These are phyloP conservation scores for Plecturocebus donacophilus DNA, from an alignment of 2,113 vertebrate genomes.

Conservation along the genomic window DNA sequence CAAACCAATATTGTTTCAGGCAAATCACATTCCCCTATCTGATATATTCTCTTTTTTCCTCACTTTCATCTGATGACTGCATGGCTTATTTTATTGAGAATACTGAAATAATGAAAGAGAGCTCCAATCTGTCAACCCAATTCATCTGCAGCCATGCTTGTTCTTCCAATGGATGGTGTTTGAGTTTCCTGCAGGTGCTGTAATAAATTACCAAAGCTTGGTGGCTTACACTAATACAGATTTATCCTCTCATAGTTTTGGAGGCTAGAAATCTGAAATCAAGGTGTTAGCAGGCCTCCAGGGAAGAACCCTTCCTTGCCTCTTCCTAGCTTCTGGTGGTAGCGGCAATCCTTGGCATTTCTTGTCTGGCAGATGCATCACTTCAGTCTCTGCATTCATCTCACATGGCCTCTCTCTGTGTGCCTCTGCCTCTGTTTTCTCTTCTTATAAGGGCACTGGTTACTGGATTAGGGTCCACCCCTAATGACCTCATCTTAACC, in stretches of 20 bases:
- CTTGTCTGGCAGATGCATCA: background rate
- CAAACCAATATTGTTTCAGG: constrained; percentile 4
- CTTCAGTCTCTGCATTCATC: background rate
- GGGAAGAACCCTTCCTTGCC: background rate
- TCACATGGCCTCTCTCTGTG: background rate
- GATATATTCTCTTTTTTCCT: background rate
- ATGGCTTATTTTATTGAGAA: constrained; percentile 10
- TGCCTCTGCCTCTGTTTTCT: background rate
- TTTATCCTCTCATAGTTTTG: background rate
- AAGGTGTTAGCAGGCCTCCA: background rate
- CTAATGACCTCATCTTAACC: background rate
- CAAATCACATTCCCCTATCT: background rate
- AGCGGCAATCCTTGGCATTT: background rate
- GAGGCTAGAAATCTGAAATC: background rate
- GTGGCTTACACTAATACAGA: background rate
- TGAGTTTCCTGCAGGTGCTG: background rate
- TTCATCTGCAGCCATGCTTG: background rate
- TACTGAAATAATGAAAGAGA: background rate
- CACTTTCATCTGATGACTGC: background rate
- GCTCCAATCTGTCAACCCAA: background rate
- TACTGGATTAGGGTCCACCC: background rate
- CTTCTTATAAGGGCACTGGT: background rate
- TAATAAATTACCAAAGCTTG: background rate
- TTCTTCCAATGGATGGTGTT: background rate
- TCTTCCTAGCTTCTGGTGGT: background rate